These are phyloP conservation scores for Pontoporia blainvillei DNA, from an alignment of 2,113 vertebrate species.

Conservation along the genomic window DNA sequence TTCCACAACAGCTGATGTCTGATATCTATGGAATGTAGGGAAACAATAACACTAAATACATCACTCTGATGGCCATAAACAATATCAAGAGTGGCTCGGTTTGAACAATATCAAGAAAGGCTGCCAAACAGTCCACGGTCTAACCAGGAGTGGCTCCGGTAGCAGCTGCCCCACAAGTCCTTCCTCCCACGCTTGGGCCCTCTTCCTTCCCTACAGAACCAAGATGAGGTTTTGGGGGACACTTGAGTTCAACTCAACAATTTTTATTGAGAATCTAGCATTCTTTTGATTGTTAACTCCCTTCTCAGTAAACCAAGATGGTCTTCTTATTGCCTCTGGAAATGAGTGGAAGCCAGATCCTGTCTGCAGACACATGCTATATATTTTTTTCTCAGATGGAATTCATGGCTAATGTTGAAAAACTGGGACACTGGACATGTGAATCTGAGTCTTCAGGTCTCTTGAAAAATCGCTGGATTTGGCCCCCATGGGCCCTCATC, in stretches of 20 bases:
- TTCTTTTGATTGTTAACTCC: not conserved
- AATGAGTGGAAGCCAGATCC: not conserved
- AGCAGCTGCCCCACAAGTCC: not conserved
- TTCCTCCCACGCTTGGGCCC: not conserved
- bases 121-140: not conserved
- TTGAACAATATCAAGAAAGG: not conserved
- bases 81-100: not conserved
- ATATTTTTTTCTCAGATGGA: not conserved
- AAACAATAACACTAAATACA: slow-evolving; percentile 30
- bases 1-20: slow-evolving; percentile 44
- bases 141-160: not conserved
- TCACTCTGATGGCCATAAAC: not conserved
- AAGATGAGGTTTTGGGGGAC: not conserved
- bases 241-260: not conserved
- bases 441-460: not conserved
- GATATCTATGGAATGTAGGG: not conserved
- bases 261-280: not conserved
- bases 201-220: not conserved
- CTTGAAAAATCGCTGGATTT: not conserved
- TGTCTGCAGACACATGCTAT: not conserved
- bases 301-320: not conserved
- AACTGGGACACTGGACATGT: not conserved
- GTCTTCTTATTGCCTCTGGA: not conserved
- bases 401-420: not conserved
- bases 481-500: not conserved